These are phyloP conservation scores for Emydura subglobosa DNA, from an alignment of 2,113 vertebrate genomes.

Conservation along the genomic window DNA sequence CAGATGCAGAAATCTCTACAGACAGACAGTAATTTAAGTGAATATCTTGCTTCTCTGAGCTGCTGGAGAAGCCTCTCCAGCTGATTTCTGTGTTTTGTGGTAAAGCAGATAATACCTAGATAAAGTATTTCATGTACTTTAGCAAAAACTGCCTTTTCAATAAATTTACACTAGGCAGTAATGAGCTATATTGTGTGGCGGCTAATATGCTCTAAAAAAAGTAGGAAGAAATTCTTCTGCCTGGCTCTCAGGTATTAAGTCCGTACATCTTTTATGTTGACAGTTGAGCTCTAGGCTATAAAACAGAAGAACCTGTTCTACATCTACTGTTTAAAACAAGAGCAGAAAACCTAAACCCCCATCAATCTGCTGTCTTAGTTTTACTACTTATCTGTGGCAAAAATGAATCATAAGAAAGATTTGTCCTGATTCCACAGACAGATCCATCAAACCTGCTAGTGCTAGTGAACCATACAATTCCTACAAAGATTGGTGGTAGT, in stretches of 20 bases:
- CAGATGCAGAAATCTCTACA: conserved; percentile 14
- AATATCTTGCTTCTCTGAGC: not conserved
- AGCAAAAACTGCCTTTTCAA: conserved; percentile 58
- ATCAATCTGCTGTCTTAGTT: conserved; percentile 49
- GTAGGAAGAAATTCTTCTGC: conserved; percentile 31
- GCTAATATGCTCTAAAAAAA: conserved; percentile 42
- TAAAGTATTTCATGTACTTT: conserved; percentile 37
- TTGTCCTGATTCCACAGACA: conserved; percentile 44
- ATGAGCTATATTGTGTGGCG: conserved; percentile 19
- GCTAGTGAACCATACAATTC: not conserved
- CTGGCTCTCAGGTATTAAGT: conserved; percentile 55
- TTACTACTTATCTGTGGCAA: conserved; percentile 63
- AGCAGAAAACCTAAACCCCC: conserved; percentile 36
- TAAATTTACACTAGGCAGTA: conserved; percentile 41
- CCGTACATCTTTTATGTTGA: conserved; percentile 54
- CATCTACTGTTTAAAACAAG: conserved; percentile 55
- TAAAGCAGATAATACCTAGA: conserved; percentile 30
- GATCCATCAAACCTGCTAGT: conserved; percentile 15
- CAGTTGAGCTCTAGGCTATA: conserved; percentile 69
- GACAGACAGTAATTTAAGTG: not conserved
- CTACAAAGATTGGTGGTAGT: not conserved
- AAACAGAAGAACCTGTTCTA: conserved; percentile 65
- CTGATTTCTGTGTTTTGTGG: not conserved
- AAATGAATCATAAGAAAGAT: conserved; percentile 63
- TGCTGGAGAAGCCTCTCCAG: not conserved